Conservation (phyloP, 2,888 invertebrate genomes). For the Byasa hedistus region DNA sequence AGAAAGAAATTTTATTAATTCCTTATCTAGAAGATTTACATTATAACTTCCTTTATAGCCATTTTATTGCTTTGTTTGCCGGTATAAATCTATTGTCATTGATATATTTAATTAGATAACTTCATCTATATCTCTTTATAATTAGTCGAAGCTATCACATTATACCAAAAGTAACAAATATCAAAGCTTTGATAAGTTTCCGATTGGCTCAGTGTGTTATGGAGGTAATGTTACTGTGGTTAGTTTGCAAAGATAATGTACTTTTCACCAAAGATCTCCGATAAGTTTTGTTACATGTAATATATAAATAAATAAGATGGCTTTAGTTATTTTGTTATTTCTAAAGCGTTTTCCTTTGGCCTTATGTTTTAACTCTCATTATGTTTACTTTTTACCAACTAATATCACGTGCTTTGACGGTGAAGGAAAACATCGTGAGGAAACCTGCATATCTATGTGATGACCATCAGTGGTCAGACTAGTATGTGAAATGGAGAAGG, state of each 20-base stretch:
- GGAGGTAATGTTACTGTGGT: neutral
- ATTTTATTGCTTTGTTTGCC: neutral
- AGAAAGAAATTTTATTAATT: neutral
- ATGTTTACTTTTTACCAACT: too few species aligned
- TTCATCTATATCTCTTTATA: constrained; percentile 1
- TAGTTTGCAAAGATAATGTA: neutral
- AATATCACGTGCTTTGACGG: too few species aligned
- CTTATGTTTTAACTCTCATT: too few species aligned
- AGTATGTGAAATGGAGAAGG: too few species aligned
- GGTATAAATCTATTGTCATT: constrained; percentile 3
- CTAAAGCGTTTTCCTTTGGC: too few species aligned
- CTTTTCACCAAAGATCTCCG: neutral
- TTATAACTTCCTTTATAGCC: neutral
- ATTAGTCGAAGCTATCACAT: neutral
- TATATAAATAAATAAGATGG: neutral
- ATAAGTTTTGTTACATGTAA: neutral
- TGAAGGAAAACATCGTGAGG: too few species aligned
- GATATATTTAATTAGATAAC: constrained; percentile 1
- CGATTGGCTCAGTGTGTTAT: neutral
- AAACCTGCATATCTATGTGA: too few species aligned
- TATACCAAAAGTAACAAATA: neutral
- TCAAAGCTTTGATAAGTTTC: neutral
- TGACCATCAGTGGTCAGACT: too few species aligned
- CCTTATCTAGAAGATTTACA: neutral
- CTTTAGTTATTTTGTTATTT: too few species aligned